Conservation (phyloP, 1,140 invertebrate genomes). For the Lethocerus indicus region DNA sequence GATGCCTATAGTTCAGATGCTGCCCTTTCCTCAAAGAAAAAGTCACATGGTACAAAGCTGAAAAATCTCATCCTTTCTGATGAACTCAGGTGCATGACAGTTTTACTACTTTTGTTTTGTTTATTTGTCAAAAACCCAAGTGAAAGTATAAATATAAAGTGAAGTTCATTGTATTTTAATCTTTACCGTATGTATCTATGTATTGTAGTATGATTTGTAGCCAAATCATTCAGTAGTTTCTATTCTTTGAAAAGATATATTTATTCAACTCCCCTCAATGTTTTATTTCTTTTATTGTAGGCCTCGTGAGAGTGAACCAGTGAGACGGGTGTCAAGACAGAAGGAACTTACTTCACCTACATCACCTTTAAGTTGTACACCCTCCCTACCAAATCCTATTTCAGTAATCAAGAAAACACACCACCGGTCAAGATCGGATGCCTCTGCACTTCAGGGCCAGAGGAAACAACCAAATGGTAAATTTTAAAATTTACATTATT, state of each 20-base stretch:
- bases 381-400: constrained; percentile 2
- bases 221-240: background rate
- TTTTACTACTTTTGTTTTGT: background rate
- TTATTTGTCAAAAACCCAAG: background rate
- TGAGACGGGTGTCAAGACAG: constrained; percentile 21
- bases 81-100: constrained; percentile 44
- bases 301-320: constrained; percentile 26
- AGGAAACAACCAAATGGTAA: too few species aligned
- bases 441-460: constrained; percentile 54
- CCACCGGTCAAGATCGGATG: constrained; percentile 81
- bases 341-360: too few species aligned
- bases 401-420: constrained; percentile 48
- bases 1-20: constrained; percentile 82
- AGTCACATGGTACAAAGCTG: constrained; percentile 71
- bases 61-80: constrained; percentile 77
- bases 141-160: background rate
- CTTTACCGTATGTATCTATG: background rate
- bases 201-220: background rate
- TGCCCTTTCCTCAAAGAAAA: constrained; percentile 53
- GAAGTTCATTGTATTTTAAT: background rate
- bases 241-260: background rate
- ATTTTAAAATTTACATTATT: too few species aligned
- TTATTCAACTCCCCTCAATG: too few species aligned
- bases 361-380: too few species aligned
- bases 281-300: constrained; percentile 19